Conservation (phyloP, 2,888 invertebrate genomes). For the Megaustenia siamemsis region DNA sequence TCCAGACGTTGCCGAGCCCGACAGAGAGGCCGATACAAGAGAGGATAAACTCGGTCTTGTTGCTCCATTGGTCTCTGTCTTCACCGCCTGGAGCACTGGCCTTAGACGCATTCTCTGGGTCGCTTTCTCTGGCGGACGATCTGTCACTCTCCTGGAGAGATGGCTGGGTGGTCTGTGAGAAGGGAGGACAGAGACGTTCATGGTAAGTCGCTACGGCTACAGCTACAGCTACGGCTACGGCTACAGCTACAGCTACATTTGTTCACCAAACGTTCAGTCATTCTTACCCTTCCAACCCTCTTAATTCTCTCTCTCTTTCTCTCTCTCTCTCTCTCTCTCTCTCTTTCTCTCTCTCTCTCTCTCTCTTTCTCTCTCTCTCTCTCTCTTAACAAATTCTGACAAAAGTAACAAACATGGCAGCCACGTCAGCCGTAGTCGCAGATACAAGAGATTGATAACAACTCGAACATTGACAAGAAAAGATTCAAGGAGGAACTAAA, state of each 20-base stretch:
- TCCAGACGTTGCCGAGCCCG: conserved; percentile 57
- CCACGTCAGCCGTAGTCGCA: no score
- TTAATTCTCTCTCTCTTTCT: conserved; percentile 21
- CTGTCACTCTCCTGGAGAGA: neutral
- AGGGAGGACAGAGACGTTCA: neutral
- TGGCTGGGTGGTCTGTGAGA: neutral
- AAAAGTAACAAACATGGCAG: no score
- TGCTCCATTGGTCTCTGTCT: conserved; percentile 47
- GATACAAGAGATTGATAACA: no score
- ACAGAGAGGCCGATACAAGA: conserved; percentile 57
- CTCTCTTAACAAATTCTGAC: no score
- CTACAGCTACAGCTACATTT: no score
- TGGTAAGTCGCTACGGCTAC: no score
- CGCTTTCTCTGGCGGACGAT: neutral
- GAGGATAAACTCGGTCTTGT: conserved; percentile 56
- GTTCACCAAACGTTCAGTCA: neutral
- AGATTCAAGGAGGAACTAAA: no score
- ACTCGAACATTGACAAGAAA: no score
- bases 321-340: conserved; percentile 3
- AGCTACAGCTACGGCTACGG: no score
- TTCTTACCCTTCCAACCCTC: conserved; percentile 1
- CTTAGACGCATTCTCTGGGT: neutral
- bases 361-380: conserved; percentile 14
- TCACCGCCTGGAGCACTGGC: neutral
- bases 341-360: conserved; percentile 4